Base-by-base conservation (phyloP, 2,888 invertebrate genomes). In the Ochropacha duplaris region DNA sequence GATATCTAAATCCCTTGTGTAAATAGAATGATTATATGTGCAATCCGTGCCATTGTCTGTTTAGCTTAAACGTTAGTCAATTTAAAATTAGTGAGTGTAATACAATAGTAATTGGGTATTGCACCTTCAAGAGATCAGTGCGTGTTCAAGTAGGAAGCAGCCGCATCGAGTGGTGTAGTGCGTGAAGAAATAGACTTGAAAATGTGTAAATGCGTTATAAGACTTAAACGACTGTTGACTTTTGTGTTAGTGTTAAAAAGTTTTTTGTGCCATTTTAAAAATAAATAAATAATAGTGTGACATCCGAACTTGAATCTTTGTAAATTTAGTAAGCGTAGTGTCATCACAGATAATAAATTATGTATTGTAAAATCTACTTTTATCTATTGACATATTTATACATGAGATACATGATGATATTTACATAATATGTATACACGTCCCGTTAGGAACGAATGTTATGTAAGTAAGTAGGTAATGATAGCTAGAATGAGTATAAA, bases 371-470 rank as follows among this genome's bases (percentile, higher is more conserved):
- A 84, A 84, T 89, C 76, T 88, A 87, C 84, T 81, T 51, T 83
- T 90, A 90, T 88, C 86, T 90, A 90, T 91, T 90, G 84, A 88
- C 85, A 89, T 92, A 92, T 92, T 92, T 92, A 92, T 92, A 31
- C 31, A 92, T 87, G 86, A 86, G 72, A 87, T 80, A 81, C 84
- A 89, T 88, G 84, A 87, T 85, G 78, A 88, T 91, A 92, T 92
- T 90, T 92, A 92, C 91, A 90, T 90, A 84, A 86, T 89, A 92
- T 92, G 91, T 92, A 90, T 92, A 92, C 92, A 92, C 89, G 92
- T 92, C 90, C 92, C 90, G 83, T 92, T 92, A 92, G 92, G 92
- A 90, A 92, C 92, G 88, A 92, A 90, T 90, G 92, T 92, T 91
- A 86, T 86, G 86, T 91, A 88, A 84, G 86, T 83, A 85, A 85